Evolutionary conservation across 2,113 vertebrate species (phyloP).

Genomic region (Tursiops truncatus): DNA sequence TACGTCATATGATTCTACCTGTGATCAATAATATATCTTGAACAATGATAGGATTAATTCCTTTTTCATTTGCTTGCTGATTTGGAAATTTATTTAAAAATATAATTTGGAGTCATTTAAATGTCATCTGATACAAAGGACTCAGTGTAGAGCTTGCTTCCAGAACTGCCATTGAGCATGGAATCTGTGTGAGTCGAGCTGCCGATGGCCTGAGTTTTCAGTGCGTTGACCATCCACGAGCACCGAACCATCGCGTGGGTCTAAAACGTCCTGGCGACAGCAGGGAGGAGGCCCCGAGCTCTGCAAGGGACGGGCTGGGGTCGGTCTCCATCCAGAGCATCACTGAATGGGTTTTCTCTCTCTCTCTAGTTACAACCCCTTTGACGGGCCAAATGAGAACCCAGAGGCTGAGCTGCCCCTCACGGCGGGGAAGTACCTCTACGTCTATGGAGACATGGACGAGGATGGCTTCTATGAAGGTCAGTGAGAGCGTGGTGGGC

Average conservation of each 20-base stretch:
- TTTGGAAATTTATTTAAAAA: background rate
- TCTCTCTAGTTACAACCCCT: constrained; percentile 94
- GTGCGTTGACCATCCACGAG: fast-evolving
- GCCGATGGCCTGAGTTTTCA: fast-evolving
- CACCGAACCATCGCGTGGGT: fast-evolving
- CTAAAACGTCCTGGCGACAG: fast-evolving
- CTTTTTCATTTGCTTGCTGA: background rate
- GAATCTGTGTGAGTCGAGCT: fast-evolving
- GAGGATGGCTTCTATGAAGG: constrained; percentile 99
- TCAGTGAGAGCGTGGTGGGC: constrained; percentile 26
- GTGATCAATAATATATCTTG: fast-evolving
- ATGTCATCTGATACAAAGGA: fast-evolving
- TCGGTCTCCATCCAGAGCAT: fast-evolving
- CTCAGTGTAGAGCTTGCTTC: fast-evolving
- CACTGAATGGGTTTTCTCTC: fast-evolving
- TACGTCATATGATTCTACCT: fast-evolving
- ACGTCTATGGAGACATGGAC: constrained; percentile 98
- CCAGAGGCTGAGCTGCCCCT: constrained; percentile 98
- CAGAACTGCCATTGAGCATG: fast-evolving
- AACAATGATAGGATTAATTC: fast-evolving
- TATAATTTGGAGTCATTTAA: background rate
- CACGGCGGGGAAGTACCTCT: constrained; percentile 97
- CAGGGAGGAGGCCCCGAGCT: fast-evolving
- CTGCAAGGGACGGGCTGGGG: fast-evolving
- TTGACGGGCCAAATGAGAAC: constrained; percentile 98